These are phyloP conservation scores for Pampusana beccarii DNA, from an alignment of 2,113 vertebrate species.

Conservation along the genomic window DNA sequence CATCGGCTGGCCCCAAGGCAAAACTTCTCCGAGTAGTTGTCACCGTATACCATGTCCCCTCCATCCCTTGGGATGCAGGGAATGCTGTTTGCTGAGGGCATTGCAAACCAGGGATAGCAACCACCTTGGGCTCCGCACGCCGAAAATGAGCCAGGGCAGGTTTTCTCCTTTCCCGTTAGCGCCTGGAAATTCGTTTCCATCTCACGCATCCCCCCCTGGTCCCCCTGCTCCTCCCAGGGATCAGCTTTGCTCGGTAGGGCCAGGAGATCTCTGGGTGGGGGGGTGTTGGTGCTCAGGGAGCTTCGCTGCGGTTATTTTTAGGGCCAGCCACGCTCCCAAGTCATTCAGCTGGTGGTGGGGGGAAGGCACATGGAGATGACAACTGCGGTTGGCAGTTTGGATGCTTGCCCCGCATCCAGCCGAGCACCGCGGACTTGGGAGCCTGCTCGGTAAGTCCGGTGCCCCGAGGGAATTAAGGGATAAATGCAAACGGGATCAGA, in stretches of 20 bases:
- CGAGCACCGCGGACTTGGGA: rapidly evolving
- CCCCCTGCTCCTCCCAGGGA: not conserved
- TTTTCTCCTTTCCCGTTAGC: rapidly evolving
- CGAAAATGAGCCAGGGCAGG: rapidly evolving
- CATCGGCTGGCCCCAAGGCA: not conserved
- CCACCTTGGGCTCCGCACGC: rapidly evolving
- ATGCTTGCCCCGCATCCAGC: not conserved
- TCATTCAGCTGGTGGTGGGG: not conserved
- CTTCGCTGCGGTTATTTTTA: constrained; percentile 22
- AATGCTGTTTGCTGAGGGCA: not conserved
- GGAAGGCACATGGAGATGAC: not conserved
- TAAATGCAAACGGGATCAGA: not conserved
- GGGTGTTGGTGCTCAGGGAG: not conserved
- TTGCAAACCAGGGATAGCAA: rapidly evolving
- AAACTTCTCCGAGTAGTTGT: not conserved
- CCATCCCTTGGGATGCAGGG: not conserved
- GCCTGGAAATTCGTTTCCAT: not conserved
- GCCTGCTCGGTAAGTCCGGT: not conserved
- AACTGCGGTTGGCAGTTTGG: not conserved
- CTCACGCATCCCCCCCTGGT: rapidly evolving
- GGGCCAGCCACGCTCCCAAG: not conserved
- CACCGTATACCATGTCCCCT: not conserved
- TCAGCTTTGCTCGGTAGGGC: not conserved
- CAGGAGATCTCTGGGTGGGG: not conserved
- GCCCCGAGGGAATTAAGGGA: not conserved